A percentile compares a stretch with the other conserved stretches of the same genome.
Evolutionary conservation across 2,797 vertebrate species (phyloP).

Genomic region (Carcharodon carcharias): DNA sequence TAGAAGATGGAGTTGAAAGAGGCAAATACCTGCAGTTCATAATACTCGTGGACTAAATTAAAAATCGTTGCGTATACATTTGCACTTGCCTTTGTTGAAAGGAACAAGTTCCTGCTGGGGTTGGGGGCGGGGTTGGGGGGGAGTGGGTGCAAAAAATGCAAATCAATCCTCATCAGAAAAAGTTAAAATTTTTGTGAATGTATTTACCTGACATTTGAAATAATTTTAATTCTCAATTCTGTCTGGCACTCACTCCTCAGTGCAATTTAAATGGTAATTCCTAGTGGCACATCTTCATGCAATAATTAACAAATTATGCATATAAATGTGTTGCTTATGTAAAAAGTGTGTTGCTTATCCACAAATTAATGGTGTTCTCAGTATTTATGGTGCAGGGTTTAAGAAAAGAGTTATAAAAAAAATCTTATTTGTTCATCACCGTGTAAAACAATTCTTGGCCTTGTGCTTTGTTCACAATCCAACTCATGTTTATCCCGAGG

Average conservation of each 20-base stretch:
- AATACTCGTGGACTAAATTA: no score
- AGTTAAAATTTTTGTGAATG: neutral
- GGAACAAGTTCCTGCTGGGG: neutral
- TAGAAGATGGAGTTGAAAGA: no score
- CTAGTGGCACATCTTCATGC: neutral
- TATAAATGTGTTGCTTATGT: neutral
- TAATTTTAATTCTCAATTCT: neutral
- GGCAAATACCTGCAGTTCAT: neutral
- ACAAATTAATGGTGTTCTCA: neutral
- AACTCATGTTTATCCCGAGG: neutral
- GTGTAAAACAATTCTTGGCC: neutral
- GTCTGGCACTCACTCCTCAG: neutral
- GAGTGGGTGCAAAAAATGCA: neutral
- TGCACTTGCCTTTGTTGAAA: neutral
- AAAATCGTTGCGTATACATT: neutral
- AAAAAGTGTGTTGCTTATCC: slow-evolving; percentile 2
- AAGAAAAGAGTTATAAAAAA: neutral
- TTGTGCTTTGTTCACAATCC: neutral
- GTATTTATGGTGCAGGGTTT: neutral
- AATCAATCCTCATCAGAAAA: neutral
- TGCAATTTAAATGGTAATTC: slow-evolving; percentile 12
- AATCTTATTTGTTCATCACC: neutral
- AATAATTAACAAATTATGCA: slow-evolving; percentile 19
- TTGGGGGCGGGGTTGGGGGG: no score
- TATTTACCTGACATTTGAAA: neutral